Conservation (phyloP, 2,113 vertebrate genomes). For the Dicrurus megarhynchus region DNA sequence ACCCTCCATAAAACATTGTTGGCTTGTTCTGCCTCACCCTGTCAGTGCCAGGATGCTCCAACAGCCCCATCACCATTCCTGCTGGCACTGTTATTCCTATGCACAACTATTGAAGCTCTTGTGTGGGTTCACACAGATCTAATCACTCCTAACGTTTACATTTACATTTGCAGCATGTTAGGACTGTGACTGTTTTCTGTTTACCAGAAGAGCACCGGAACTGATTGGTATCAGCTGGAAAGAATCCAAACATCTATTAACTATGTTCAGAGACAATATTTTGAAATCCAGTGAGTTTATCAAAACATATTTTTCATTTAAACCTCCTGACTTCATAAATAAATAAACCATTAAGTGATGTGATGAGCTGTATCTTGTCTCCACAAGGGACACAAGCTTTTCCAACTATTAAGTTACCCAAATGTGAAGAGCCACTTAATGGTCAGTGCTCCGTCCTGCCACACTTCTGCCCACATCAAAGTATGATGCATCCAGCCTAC, state of each 20-base stretch:
- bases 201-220: background rate
- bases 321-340: background rate
- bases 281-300: conserved; percentile 9
- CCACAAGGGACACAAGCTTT: background rate
- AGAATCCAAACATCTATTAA: background rate
- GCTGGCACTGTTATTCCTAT: rapidly evolving
- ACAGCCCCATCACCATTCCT: rapidly evolving
- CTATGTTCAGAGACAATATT: background rate
- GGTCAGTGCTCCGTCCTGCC: background rate
- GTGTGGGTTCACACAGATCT: background rate
- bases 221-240: background rate
- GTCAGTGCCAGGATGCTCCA: rapidly evolving
- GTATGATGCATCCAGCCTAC: background rate
- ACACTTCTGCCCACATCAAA: background rate
- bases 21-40: background rate
- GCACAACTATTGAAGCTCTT: background rate
- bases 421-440: background rate
- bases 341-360: background rate
- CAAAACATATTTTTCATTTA: conserved; percentile 15
- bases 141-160: background rate
- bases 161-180: background rate
- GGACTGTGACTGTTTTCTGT: background rate
- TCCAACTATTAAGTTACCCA: background rate
- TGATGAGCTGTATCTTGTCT: background rate
- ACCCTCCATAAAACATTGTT: background rate